Percentiles rank a stretch among this genome's conserved stretches.
Conservation (phyloP, 2,797 vertebrate species). For the Melanotaenia pygmaea region DNA sequence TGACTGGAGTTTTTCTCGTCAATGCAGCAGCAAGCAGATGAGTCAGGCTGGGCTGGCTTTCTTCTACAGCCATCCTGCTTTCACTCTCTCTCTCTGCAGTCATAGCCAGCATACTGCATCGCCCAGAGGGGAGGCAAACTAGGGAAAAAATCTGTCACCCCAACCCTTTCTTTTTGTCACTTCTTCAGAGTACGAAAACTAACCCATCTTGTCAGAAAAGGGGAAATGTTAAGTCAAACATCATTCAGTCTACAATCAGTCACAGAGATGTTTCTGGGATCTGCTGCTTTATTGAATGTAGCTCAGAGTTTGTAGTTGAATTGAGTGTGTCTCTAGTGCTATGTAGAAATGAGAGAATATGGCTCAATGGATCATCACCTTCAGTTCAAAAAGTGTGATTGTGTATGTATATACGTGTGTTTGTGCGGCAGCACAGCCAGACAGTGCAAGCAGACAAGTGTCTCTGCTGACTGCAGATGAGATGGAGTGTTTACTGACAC, state of each 20-base stretch:
- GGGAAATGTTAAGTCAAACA: constrained; percentile 49
- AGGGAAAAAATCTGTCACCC: constrained; percentile 36
- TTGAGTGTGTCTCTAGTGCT: constrained; percentile 27
- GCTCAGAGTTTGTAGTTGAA: constrained; percentile 43
- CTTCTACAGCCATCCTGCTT: constrained; percentile 50
- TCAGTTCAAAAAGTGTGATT: constrained; percentile 49
- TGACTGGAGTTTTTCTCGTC: constrained; percentile 76
- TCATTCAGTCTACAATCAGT: constrained; percentile 45
- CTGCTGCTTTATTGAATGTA: constrained; percentile 14
- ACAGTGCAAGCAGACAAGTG: constrained; percentile 83
- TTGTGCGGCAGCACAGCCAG: constrained; percentile 72
- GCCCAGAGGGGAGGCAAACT: constrained; percentile 40
- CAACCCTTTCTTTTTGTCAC: constrained; percentile 17
- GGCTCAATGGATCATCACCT: constrained; percentile 61
- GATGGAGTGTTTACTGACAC: constrained; percentile 83
- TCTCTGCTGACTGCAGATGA: constrained; percentile 87
- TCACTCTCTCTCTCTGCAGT: constrained; percentile 54
- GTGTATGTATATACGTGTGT: constrained; percentile 29
- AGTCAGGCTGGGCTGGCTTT: constrained; percentile 78
- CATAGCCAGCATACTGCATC: constrained; percentile 63
- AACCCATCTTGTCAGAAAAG: constrained; percentile 34
- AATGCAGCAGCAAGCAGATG: constrained; percentile 81
- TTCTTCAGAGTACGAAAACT: constrained; percentile 34
- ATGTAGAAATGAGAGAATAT: constrained; percentile 49
- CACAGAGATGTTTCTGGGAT: constrained; percentile 20